Evolutionary conservation across 2,797 vertebrate genomes (phyloP), one percentile per base, ranked within the genome.

Genomic region (Platalea minor): DNA sequence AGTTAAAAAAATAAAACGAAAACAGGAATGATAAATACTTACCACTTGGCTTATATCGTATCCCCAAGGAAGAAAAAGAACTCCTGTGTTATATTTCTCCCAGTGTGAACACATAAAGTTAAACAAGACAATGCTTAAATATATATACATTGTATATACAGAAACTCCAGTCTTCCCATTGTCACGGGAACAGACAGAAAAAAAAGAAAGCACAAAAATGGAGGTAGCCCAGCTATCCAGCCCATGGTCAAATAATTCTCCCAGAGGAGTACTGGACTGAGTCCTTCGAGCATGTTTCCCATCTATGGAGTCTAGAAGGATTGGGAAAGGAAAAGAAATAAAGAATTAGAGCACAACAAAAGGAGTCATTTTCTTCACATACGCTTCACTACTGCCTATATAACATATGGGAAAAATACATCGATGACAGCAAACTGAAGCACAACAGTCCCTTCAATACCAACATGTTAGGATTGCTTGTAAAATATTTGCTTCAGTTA

Each of bases 181-280:
- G 75, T 96, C 88, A 76, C 90, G 79, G 91, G 97, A 97, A 90
- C 97, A 97, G 64, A 97, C 93, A 50, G 97, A 98, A 95, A 98
- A 98, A 92, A 98, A 97, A 67, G 98, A 98, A 59, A 98, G 94
- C 33, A 94, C 91, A 83, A 97, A 97, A 84, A 98, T 95, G 67
- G 97, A 98, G 59, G 97, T 96, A 95, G 97, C 96, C 98, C 98
- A 98, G 94, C 97, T 98, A 92, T 98, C 98, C 86, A 98, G 94
- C 11, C 98, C 98, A 25, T 98, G 97, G 95, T 98, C 98, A 94
- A 98, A 98, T 12, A 98, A 73, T 46, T 98, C 97, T 93, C 98
- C 97, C 80, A 98, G 77, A 57, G 97, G 97, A 91, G 85, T 97
- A 86, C 97, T 98, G 77, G 97, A 98, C 80, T 97, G 97, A 84